phyloP scores from a whole-genome alignment of 92 coral and sea anemone genomes.

The Zoanthus sansibaricus region DNA sequence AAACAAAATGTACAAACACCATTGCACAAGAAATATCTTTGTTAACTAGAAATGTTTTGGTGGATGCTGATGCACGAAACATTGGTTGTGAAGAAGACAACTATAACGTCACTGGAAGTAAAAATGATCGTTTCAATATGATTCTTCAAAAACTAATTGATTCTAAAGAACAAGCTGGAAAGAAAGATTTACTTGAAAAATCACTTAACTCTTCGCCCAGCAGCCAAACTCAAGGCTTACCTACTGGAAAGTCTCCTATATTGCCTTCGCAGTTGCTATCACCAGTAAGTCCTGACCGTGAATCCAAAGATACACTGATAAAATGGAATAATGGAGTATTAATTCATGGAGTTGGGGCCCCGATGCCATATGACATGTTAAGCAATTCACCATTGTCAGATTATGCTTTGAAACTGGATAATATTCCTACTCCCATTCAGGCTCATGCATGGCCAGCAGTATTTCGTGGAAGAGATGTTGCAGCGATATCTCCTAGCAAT shows the following conservation, averaged over 20 bases:
- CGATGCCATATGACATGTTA: conserved; percentile 59
- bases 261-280: conserved; percentile 59
- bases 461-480: conserved; percentile 92
- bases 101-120: neutral
- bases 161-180: neutral
- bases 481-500: conserved; percentile 70
- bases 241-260: conserved; percentile 42
- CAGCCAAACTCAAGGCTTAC: neutral
- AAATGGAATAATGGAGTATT: conserved; percentile 59
- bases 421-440: conserved; percentile 79
- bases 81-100: conserved; percentile 4
- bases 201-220: neutral
- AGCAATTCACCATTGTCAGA: conserved; percentile 73
- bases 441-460: conserved; percentile 92
- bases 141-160: neutral
- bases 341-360: conserved; percentile 67
- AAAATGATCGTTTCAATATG: neutral
- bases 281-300: conserved; percentile 29
- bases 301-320: conserved; percentile 30
- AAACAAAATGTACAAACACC: neutral
- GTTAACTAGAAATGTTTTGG: neutral
- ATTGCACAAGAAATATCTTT: neutral
- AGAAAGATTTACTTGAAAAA: neutral
- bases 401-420: conserved; percentile 59
- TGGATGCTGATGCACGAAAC: neutral